These are phyloP conservation scores for Pampus argenteus DNA, from an alignment of 2,797 vertebrate species.

Conservation along the genomic window DNA sequence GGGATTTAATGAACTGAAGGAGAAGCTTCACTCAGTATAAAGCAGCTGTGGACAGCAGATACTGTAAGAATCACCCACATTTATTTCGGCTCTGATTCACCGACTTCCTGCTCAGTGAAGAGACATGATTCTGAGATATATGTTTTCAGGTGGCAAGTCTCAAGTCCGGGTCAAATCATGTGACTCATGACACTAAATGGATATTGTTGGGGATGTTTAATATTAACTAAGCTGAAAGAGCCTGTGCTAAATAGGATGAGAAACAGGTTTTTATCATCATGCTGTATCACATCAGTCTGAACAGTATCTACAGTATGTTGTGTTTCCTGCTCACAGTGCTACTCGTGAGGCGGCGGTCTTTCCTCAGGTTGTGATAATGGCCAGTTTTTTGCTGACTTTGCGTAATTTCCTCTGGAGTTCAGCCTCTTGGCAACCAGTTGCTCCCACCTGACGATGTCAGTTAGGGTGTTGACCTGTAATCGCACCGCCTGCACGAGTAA, in stretches of 20 bases:
- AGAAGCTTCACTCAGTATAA: too few relatives aligned
- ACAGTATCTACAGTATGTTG: conserved; percentile 11
- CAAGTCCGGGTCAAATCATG: too few relatives aligned
- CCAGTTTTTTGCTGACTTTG: conserved; percentile 42
- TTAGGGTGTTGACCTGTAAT: conserved; percentile 37
- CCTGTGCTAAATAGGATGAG: neutral
- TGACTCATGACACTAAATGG: neutral
- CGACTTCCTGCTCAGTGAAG: too few relatives aligned
- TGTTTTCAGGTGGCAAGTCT: too few relatives aligned
- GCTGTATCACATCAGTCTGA: neutral
- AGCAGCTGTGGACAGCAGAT: too few relatives aligned
- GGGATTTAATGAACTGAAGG: too few relatives aligned
- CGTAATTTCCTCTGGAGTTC: conserved; percentile 43
- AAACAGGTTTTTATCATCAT: too few relatives aligned
- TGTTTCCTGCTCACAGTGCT: neutral
- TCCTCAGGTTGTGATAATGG: conserved; percentile 48
- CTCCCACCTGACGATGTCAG: conserved; percentile 29
- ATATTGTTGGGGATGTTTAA: too few relatives aligned
- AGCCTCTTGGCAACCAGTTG: conserved; percentile 53
- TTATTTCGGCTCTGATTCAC: too few relatives aligned
- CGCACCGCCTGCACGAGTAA: conserved; percentile 21
- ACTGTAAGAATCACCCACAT: too few relatives aligned
- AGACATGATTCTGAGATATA: too few relatives aligned
- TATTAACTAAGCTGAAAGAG: neutral
- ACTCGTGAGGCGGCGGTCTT: conserved; percentile 12